Evolutionary conservation across 2,888 invertebrate genomes (phyloP), one percentile per base, ranked within the genome.

Genomic region (Stenichneumon culpator): DNA sequence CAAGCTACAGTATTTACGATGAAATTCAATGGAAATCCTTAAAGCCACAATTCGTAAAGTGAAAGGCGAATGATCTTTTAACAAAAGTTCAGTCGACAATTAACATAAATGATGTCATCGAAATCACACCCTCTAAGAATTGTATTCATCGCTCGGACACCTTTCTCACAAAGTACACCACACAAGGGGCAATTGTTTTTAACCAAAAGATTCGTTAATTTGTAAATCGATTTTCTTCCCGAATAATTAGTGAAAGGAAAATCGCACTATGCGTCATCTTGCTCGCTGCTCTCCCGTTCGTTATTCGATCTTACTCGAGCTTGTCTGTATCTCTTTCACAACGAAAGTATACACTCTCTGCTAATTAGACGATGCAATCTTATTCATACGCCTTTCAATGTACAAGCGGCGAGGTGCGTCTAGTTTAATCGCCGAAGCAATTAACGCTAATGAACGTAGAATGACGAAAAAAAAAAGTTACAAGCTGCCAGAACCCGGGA

Each of bases 401-500:
- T 54, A 22, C 9, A 54, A 19, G 9, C 19, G 22, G 3, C 54
- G 54, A 54, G 54, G n/a, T 44, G 25, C 60, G 50, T 57, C 54
- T 36, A 32, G 6, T 74, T 36, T 3, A 22, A 11, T 22, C 54
- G 54, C 22, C 11, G 6, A 54, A 22, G 54, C 11, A 54, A 54
- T 54, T 54, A 54, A 19, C 54, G 22, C 22, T 9, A 54, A 54
- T 19, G n/a, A 60, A 54, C 11, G 11, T 11, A 73, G 11, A 74
- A 47, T 54, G 50, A 44, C 52, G 73, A 63, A 60, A 82, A 73
- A 69, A 74, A 86, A 69, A 79, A 11, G 2, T 36, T 32, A 57
- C 9, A 39, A 9, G n/a, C 25, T 89, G 87, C 88, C 87, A 84
- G 83, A 85, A 88, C 86, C 86, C 86, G 89, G 87, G 86, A 89